Percentiles rank a stretch among this genome's conserved stretches.
phyloP scores from a whole-genome alignment of 2,113 vertebrate genomes.

The Gallinago jamesoni region DNA sequence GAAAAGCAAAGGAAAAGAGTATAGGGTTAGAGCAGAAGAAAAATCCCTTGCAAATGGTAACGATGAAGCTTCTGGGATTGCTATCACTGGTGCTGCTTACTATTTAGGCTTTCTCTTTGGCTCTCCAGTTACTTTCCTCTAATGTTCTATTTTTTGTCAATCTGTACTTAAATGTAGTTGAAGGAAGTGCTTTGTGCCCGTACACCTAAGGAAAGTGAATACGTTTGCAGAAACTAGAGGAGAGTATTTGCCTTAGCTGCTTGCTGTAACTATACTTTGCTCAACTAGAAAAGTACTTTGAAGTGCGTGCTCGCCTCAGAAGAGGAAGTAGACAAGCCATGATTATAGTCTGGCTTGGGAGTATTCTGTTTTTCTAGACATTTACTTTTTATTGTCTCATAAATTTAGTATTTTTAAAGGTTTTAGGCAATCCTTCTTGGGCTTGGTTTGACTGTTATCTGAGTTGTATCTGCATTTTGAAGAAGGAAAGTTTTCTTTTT shows the following conservation, averaged over 20 bases:
- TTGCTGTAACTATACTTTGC: not conserved
- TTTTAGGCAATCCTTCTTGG: not conserved
- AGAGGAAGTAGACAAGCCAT: not conserved
- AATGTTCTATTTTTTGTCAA: not conserved
- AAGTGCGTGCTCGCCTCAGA: not conserved
- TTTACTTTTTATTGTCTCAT: not conserved
- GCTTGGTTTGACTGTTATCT: not conserved
- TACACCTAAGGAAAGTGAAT: not conserved
- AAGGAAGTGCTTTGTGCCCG: not conserved
- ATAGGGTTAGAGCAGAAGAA: not conserved
- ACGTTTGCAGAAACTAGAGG: not conserved
- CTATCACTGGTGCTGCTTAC: not conserved
- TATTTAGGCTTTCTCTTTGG: not conserved
- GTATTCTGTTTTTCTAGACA: not conserved
- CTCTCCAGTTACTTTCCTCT: not conserved
- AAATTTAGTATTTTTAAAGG: not conserved
- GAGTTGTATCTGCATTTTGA: not conserved
- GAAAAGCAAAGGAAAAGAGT: not conserved
- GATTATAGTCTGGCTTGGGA: not conserved
- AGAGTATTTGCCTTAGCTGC: not conserved
- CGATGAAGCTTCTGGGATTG: not conserved
- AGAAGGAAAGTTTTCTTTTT: not conserved
- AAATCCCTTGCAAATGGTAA: not conserved
- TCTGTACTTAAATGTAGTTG: not conserved
- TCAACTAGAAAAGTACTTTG: not conserved